A percentile compares a stretch with the other conserved stretches of the same genome.
phyloP scores from a whole-genome alignment of 2,113 vertebrate genomes.

The Uria lomvia region DNA sequence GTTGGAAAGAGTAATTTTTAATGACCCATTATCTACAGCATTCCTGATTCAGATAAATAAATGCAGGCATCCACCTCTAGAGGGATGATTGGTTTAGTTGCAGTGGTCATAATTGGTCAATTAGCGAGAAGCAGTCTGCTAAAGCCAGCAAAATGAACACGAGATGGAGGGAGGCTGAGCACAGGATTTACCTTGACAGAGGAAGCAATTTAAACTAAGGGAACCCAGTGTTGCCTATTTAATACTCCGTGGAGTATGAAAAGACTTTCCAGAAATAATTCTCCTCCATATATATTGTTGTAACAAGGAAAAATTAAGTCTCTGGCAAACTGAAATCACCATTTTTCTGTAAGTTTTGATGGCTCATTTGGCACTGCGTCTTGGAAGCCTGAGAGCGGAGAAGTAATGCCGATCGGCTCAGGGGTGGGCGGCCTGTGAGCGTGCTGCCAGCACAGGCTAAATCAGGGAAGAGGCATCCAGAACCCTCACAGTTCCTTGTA shows the following conservation, averaged over 20 bases:
- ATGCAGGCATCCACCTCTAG: background rate
- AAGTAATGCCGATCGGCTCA: background rate
- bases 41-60: slow-evolving; percentile 42
- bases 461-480: background rate
- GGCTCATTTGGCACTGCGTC: background rate
- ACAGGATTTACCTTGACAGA: slow-evolving; percentile 1
- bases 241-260: slow-evolving; percentile 48
- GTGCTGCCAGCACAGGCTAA: background rate
- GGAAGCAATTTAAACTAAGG: slow-evolving; percentile 12
- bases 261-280: slow-evolving; percentile 51
- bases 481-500: background rate
- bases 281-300: background rate
- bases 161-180: background rate
- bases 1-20: slow-evolving; percentile 27
- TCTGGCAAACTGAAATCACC: background rate
- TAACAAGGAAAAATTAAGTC: background rate
- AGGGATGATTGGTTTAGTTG: slow-evolving; percentile 43
- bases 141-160: background rate
- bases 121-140: slow-evolving; percentile 11
- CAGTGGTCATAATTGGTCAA: slow-evolving; percentile 12
- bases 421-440: background rate
- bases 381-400: background rate
- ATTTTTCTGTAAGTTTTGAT: background rate
- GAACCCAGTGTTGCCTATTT: slow-evolving; percentile 30
- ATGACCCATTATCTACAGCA: background rate